Percentiles rank a stretch among this genome's conserved stretches.
These are phyloP conservation scores for Caenorhabditis tropicalis DNA, from an alignment of 1,140 invertebrate genomes.

Conservation along the genomic window DNA sequence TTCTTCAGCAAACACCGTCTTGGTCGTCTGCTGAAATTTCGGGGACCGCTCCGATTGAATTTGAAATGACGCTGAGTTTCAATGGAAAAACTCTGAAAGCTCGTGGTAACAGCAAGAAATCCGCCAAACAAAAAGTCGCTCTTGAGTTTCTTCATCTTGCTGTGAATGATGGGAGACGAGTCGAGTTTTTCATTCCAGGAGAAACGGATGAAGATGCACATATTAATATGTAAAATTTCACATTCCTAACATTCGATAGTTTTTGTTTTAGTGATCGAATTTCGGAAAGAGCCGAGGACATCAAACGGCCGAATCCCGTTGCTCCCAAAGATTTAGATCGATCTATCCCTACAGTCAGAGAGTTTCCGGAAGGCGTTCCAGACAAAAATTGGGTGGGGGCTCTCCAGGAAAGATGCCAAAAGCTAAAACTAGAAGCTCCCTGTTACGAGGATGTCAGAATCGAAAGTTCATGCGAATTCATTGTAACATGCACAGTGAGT, in stretches of 20 bases:
- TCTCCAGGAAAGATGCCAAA: constrained; percentile 31
- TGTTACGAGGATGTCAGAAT: not conserved
- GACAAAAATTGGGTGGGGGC: constrained; percentile 12
- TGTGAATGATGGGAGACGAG: not conserved
- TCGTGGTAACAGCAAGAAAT: constrained; percentile 15
- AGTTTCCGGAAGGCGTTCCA: not conserved
- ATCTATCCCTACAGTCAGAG: not conserved
- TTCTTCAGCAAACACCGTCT: not conserved
- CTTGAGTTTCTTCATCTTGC: not conserved
- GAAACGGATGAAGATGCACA: constrained; percentile 1
- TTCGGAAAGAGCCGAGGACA: not conserved
- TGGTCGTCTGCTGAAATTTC: not conserved
- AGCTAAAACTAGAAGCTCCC: not conserved
- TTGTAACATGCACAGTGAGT: constrained; percentile 7
- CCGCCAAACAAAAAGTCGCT: constrained; percentile 41
- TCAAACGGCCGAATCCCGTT: not conserved
- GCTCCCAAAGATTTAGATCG: not conserved
- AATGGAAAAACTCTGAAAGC: not conserved
- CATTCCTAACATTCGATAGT: not conserved
- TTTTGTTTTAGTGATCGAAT: constrained; percentile 3
- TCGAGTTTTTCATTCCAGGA: not conserved
- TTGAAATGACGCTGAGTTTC: not conserved
- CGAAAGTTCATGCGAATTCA: not conserved
- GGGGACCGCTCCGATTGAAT: not conserved
- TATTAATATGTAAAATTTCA: constrained; percentile 18